Evolutionary conservation across 2,888 invertebrate genomes (phyloP).

Genomic region (Lasioglossum oenotherae): DNA sequence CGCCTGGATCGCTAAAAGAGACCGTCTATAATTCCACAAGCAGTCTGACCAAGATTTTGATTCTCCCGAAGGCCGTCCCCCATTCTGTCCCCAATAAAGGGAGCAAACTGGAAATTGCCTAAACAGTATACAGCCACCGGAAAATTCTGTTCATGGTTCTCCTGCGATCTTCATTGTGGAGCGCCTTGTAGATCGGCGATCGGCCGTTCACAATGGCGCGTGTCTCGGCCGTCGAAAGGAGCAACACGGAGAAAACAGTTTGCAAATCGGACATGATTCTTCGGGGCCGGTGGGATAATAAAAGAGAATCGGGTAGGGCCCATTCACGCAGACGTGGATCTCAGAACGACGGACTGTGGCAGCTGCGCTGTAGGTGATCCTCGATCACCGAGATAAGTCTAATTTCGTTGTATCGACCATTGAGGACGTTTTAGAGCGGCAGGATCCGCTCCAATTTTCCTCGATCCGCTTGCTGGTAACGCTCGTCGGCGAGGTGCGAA

Average conservation of each 20-base stretch:
- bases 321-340: constrained; percentile 49
- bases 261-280: constrained; percentile 75
- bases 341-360: constrained; percentile 26
- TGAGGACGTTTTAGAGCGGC: constrained; percentile 52
- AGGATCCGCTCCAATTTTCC: constrained; percentile 81
- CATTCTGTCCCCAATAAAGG: constrained; percentile 55
- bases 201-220: constrained; percentile 69
- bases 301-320: constrained; percentile 45
- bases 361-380: constrained; percentile 49
- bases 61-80: not conserved
- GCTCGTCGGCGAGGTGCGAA: constrained; percentile 62
- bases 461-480: constrained; percentile 20
- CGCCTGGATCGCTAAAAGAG: not conserved
- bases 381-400: constrained; percentile 82
- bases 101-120: constrained; percentile 59
- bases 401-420: constrained; percentile 77
- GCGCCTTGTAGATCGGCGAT: constrained; percentile 58
- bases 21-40: not conserved
- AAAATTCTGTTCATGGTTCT: constrained; percentile 42
- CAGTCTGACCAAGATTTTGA: not conserved
- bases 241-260: constrained; percentile 73
- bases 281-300: constrained; percentile 35
- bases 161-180: constrained; percentile 57
- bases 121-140: constrained; percentile 48
- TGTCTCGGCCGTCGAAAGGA: constrained; percentile 73